Base-by-base conservation (phyloP, 1,140 invertebrate species). In the Ephestia elutella region DNA sequence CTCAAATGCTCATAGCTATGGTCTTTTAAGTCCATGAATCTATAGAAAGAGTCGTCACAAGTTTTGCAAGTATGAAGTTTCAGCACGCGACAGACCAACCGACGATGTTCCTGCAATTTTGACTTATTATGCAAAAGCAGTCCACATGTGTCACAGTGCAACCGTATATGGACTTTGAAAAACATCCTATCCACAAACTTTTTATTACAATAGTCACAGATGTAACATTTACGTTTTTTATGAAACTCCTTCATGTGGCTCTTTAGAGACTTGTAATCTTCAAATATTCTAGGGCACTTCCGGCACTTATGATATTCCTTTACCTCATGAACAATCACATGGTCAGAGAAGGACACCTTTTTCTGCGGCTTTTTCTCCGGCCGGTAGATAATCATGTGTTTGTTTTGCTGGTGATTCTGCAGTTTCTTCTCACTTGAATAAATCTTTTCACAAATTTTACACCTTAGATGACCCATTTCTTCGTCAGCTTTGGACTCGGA, bases 141-240 rank as follows among this genome's bases (percentile, higher is more conserved):
- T 1, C 79, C 72, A 51, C 84, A 86, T 0, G 70, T 53, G 49
- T 82, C 77, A 49, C 84, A 86, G 49, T 87, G 84, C 19, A 84
- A 30, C 60, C 78, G 82, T 11, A 87, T 80, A 56, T 87, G 84
- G 0, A 83, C 70, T 71, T 87, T 87, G 25, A 87, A 86, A 32
- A 87, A 76, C 62, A 73, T 80, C 44, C 82, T 62, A 57, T 87
- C 81, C 5, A 77, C 63, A 67, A 87, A 87, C 8, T 73, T 75
- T 53, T 78, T 87, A 15, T 69, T 63, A 38, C 84, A 87, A 54
- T 87, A 87, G 59, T 80, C 56, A 48, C 84, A 87, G 28, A 86
- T 78, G 50, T 86, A 87, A 48, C 80, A 82, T 70, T 80, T 84
- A 17, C 80, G 74, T 60, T 86, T 86, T 53, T 78, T 86, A n/a